Evolutionary conservation across 2,797 vertebrate genomes (phyloP).

Genomic region (Gouania willdenowi): DNA sequence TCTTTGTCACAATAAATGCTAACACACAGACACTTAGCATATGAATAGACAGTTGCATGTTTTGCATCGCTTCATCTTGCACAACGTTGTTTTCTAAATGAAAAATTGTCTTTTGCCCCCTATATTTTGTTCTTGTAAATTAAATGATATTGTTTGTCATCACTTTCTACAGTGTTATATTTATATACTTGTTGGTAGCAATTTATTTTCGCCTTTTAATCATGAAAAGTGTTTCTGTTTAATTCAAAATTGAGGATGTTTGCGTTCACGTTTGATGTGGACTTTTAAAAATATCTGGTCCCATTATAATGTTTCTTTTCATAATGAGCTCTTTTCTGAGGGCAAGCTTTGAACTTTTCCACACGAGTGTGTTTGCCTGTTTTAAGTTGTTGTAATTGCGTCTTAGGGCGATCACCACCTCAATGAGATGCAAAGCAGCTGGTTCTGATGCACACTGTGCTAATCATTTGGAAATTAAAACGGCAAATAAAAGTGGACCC

Average conservation of each 20-base stretch:
- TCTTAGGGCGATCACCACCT: conserved; percentile 53
- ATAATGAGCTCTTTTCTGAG: conserved; percentile 24
- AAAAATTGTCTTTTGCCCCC: too few species aligned
- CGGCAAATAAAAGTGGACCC: conserved; percentile 45
- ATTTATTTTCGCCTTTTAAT: too few species aligned
- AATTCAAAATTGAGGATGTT: background rate
- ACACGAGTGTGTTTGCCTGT: conserved; percentile 49
- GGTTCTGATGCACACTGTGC: conserved; percentile 35
- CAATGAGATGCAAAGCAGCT: conserved; percentile 45
- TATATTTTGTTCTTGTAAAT: too few species aligned
- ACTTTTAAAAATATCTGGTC: background rate
- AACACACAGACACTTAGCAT: too few species aligned
- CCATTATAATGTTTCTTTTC: conserved; percentile 1
- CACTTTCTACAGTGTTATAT: too few species aligned
- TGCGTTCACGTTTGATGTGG: conserved; percentile 1
- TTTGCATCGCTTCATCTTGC: too few species aligned
- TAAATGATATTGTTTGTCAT: too few species aligned
- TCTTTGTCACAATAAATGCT: too few species aligned
- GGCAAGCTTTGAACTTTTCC: conserved; percentile 61
- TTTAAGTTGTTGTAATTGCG: conserved; percentile 69
- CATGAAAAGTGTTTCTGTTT: background rate
- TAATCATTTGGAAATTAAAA: conserved; percentile 59
- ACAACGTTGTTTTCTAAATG: too few species aligned
- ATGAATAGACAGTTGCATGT: too few species aligned
- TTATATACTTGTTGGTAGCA: too few species aligned